A percentile compares a stretch with the other conserved stretches of the same genome.
phyloP scores from a whole-genome alignment of 2,797 vertebrate genomes.

The Malurus splendens region DNA sequence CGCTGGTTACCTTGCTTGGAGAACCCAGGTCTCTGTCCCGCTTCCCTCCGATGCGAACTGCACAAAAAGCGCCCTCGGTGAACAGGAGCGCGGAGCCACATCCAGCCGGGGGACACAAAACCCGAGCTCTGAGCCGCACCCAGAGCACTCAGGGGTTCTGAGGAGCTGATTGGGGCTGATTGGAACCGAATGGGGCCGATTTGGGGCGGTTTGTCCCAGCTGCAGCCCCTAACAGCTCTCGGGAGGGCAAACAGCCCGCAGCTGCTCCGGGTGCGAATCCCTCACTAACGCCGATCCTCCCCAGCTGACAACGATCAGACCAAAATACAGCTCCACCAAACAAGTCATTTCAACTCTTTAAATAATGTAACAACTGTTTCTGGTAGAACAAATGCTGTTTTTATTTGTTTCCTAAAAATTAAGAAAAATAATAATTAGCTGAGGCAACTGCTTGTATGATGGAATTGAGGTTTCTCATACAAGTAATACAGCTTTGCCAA shows the following conservation, averaged over 20 bases:
- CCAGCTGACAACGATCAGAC: not conserved
- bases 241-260: not conserved
- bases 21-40: accelerated
- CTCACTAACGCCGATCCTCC: not conserved
- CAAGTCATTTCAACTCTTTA: not conserved
- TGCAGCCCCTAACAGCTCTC: not conserved
- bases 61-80: accelerated
- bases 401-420: conserved; percentile 51
- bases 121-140: accelerated
- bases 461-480: conserved; percentile 6
- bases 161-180: not conserved
- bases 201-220: not conserved
- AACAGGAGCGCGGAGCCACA: accelerated
- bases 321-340: not conserved
- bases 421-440: conserved; percentile 34
- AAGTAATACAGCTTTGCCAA: not conserved
- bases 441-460: not conserved
- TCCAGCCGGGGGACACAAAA: accelerated
- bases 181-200: not conserved
- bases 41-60: accelerated
- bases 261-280: not conserved
- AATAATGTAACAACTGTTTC: conserved; percentile 14
- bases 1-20: not conserved
- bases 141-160: accelerated
- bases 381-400: conserved; percentile 19